Base-by-base conservation (phyloP, 2,113 vertebrate species). In the Willisornis vidua region DNA sequence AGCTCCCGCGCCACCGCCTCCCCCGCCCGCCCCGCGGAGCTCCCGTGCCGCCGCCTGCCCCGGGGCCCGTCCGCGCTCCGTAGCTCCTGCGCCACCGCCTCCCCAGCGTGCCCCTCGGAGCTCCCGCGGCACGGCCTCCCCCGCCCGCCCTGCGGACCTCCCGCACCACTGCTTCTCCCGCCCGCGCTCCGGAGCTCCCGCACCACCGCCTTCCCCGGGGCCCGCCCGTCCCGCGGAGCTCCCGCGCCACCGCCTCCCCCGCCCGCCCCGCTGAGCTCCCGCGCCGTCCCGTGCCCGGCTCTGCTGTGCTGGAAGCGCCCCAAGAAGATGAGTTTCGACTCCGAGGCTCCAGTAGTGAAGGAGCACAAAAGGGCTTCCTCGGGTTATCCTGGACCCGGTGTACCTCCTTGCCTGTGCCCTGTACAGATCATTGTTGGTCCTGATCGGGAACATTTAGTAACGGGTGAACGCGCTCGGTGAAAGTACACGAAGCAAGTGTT, bases 401-500 rank as follows among this genome's bases (percentile, higher is more conserved):
- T 19, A 41, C 12, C 43, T 8, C 28, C 12, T 7, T 2, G 26
- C 5, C 71, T 5, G 6, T 29, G 51, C 13, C 18, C 22, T 13
- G 18, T 2, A 1, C 7, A 3, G 23, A 6, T 51, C 4, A 1
- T 4, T 37, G 41, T 51, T 19, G 46, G 39, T 7, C n/a, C 62
- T 4, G 26, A 6, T 8, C 0, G 19, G 18, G 41, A 46, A 9
- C 16, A 12, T n/a, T 45, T 6, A 19, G 35, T 19, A 12, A 51
- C 0, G 39, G 20, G n/a, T 43, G 4, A 51, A 90, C 74, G 16
- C 0, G 10, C 26, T 10, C 6, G 3, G 49, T 20, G 23, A 52
- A 52, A 63, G 35, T 0, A 7, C 7, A 39, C 7, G 51, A 52
- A 45, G 2, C 9, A 19, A 25, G 23, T 3, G 51, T 33, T 35